Evolutionary conservation across 2,113 vertebrate genomes (phyloP).

Genomic region (Tachycineta bicolor): DNA sequence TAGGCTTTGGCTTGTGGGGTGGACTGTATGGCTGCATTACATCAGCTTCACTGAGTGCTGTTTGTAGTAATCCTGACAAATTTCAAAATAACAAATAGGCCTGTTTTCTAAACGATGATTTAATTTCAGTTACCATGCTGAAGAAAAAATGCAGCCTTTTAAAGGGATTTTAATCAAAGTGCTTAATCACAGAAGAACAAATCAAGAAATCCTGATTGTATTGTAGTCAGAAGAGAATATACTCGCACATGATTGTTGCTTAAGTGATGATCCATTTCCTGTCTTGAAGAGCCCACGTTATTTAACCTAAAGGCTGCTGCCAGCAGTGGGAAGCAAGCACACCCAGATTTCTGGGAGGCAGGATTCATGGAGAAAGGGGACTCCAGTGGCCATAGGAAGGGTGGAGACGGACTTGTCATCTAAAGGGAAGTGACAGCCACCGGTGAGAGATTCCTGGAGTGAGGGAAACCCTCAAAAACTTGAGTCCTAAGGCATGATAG

Average conservation of each 20-base stretch:
- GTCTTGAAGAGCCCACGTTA: neutral
- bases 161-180: conserved; percentile 13
- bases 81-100: neutral
- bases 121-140: neutral
- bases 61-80: neutral
- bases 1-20: neutral
- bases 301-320: neutral
- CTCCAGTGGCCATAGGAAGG: neutral
- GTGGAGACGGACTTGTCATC: neutral
- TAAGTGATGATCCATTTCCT: neutral
- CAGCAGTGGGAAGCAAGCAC: neutral
- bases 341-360: neutral
- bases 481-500: neutral
- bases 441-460: neutral
- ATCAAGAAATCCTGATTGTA: neutral
- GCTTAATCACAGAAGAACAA: neutral
- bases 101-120: neutral
- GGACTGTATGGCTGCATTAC: neutral
- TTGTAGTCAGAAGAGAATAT: neutral
- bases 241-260: neutral
- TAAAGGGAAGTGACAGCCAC: neutral
- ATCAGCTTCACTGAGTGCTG: neutral
- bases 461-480: neutral
- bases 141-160: neutral
- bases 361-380: neutral